phyloP scores from a whole-genome alignment of 2,797 vertebrate species.

The Coracias cyanogaster region DNA sequence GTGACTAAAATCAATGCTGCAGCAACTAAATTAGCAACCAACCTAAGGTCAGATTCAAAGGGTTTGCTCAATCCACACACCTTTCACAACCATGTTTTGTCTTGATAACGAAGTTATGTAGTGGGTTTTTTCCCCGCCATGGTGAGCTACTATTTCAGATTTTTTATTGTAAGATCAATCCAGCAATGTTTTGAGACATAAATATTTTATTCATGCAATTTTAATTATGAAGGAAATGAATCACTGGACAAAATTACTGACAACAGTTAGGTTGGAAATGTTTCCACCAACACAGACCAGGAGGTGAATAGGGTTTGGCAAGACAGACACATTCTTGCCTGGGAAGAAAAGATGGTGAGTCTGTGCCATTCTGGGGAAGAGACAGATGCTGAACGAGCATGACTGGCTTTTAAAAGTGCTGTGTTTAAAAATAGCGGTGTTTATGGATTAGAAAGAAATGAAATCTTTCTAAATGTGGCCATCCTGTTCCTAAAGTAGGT shows the following conservation, averaged over 20 bases:
- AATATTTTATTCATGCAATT: neutral
- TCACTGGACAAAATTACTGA: neutral
- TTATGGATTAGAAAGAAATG: constrained; percentile 8
- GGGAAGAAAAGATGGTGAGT: neutral
- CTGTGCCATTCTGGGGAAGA: neutral
- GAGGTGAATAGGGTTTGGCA: neutral
- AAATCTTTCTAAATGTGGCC: constrained; percentile 25
- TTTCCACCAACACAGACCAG: neutral
- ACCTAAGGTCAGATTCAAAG: neutral
- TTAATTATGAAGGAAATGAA: constrained; percentile 4
- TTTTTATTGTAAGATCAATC: neutral
- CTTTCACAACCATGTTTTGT: neutral
- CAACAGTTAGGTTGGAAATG: neutral
- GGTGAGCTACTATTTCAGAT: neutral
- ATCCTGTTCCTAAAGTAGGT: neutral
- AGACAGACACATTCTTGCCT: neutral
- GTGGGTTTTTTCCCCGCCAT: neutral
- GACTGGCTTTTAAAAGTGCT: neutral
- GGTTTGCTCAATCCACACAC: neutral
- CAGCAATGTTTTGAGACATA: neutral
- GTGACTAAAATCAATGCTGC: neutral
- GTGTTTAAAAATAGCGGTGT: constrained; percentile 43
- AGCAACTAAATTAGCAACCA: neutral
- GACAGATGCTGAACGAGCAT: neutral
- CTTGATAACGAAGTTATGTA: neutral